Percentiles rank a stretch among this genome's conserved stretches.
Evolutionary conservation across 1,140 invertebrate genomes (phyloP).

Genomic region (Nylanderia fulva): DNA sequence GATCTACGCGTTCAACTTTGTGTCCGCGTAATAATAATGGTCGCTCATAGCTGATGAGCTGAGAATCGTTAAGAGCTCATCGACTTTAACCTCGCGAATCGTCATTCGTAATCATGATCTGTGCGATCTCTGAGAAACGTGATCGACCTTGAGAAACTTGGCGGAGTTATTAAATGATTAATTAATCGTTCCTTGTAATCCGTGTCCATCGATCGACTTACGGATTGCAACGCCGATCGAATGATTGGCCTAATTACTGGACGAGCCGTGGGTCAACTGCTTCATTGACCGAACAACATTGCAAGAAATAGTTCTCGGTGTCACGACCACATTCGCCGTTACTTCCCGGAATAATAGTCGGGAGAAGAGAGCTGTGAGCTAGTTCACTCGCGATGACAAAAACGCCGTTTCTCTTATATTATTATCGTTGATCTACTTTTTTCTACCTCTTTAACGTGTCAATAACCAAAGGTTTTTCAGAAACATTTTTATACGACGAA

Average conservation of each 20-base stretch:
- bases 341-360: constrained; percentile 62
- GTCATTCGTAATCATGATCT: neutral
- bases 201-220: constrained; percentile 1
- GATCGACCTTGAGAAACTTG: neutral
- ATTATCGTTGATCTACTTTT: no score
- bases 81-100: neutral
- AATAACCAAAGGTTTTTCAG: neutral
- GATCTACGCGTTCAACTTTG: neutral
- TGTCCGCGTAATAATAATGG: neutral
- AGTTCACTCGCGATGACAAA: constrained; percentile 13
- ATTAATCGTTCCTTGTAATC: neutral
- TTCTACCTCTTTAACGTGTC: neutral
- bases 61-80: neutral
- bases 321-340: constrained; percentile 64
- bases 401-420: neutral
- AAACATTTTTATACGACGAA: neutral
- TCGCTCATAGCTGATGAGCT: constrained; percentile 5
- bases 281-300: constrained; percentile 66
- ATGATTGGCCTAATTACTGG: constrained; percentile 60
- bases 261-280: constrained; percentile 66
- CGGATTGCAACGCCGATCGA: constrained; percentile 9
- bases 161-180: neutral
- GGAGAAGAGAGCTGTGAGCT: constrained; percentile 18
- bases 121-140: neutral
- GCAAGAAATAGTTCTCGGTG: constrained; percentile 55